Evolutionary conservation across 2,113 vertebrate genomes (phyloP).

Genomic region (Chloroceryle aenea): DNA sequence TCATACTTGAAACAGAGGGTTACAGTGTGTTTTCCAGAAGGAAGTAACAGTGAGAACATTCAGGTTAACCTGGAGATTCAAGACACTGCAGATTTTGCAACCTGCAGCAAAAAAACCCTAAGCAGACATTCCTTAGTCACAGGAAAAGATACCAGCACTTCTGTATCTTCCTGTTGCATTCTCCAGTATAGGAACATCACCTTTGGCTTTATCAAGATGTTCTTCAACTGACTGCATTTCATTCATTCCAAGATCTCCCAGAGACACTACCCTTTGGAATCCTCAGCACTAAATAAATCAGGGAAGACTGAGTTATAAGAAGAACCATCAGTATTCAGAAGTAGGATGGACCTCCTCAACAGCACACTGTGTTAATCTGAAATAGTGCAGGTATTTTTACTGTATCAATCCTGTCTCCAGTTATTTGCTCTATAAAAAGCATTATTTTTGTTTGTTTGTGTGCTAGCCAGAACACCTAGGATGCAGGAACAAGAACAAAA

Average conservation of each 20-base stretch:
- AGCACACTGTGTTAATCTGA: neutral
- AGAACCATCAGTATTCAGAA: neutral
- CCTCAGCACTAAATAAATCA: neutral
- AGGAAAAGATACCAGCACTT: neutral
- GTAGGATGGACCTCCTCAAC: neutral
- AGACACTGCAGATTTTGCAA: neutral
- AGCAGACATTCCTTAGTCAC: neutral
- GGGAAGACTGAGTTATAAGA: neutral
- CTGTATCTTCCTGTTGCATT: neutral
- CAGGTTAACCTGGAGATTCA: fast-evolving
- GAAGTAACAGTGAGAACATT: neutral
- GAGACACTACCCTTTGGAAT: neutral
- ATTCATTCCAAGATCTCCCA: neutral
- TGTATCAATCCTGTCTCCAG: neutral
- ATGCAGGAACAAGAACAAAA: too few relatives aligned
- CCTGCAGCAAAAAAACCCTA: neutral
- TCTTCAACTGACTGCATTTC: neutral
- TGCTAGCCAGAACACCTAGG: too few relatives aligned
- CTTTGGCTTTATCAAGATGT: neutral
- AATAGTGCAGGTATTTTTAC: neutral
- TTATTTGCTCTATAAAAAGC: neutral
- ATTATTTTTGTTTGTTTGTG: neutral
- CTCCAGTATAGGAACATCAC: neutral
- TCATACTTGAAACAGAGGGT: neutral
- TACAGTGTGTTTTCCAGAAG: neutral